Base-by-base conservation (phyloP, 2,113 vertebrate species). In the Podilymbus podiceps region DNA sequence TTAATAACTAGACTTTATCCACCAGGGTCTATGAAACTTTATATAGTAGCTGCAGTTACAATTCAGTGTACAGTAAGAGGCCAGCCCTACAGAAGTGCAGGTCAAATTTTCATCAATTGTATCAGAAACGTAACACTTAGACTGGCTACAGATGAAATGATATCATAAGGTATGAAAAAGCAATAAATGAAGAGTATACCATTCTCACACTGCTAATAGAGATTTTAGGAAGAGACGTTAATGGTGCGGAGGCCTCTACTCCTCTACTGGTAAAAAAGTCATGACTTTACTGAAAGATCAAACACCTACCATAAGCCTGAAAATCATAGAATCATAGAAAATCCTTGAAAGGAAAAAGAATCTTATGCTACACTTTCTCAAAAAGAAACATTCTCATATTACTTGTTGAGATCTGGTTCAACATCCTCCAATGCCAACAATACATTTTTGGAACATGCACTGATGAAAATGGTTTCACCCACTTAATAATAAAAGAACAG, bases 21-120 rank as follows among this genome's bases (percentile, higher is more conserved):
- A 4, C 38, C 33, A 79, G 85, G 50, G 69, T 87, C 83, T 91
- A 79, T 90, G 90, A 96, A 94, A 94, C 95, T 95, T 97, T 96
- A 94, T 95, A 58, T 47, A 88, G 71, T 69, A 81, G 47, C 64
- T 73, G 31, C 76, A 90, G 66, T 93, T 87, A 60, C 69, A 93
- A 71, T 80, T 88, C 90, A 80, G 50, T 80, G 59, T 90, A 79
- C 30, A 50, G 59, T 62, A 91, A 91, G 63, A 90, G 31, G 22
- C 42, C n/a, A 71, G 16, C 18, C 74, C 46, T 88, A 38, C 35
- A 90, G 88, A 90, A 90, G 9, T 71, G 12, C 25, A 63, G 74
- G 63, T 83, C 68, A 88, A 83, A 74, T 3, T 80, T 82, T 69
- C 42, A 74, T 50, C 22, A 14, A 17, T n/a, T 74, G 2, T 55